A percentile compares a stretch with the other conserved stretches of the same genome.
Evolutionary conservation across 37 sponge, comb jelly and placozoan species (phyloP).

Genomic region (Cliona cf. orientalis): DNA sequence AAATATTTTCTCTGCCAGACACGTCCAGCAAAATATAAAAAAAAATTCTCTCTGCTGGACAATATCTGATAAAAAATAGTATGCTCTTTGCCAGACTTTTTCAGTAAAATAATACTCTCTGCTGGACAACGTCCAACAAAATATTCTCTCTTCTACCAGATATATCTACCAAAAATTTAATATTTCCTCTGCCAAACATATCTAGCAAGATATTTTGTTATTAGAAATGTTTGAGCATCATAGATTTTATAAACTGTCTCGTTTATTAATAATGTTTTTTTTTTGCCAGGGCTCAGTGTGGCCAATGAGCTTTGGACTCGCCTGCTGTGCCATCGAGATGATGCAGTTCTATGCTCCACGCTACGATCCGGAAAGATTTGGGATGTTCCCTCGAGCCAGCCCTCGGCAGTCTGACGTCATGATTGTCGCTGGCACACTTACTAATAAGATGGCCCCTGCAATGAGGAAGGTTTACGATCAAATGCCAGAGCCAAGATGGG

Average conservation of each 20-base stretch:
- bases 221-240: conserved; percentile 90
- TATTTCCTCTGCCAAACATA: neutral
- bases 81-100: too few relatives aligned
- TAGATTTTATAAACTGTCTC: conserved; percentile 83
- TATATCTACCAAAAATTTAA: too few relatives aligned
- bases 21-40: too few relatives aligned
- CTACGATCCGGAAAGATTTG: conserved; percentile 33
- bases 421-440: conserved; percentile 98
- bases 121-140: too few relatives aligned
- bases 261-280: too few relatives aligned
- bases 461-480: conserved; percentile 91
- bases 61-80: too few relatives aligned
- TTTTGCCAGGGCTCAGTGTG: conserved; percentile 85
- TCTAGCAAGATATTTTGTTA: conserved; percentile 80
- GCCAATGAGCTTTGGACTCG: conserved; percentile 99
- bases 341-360: conserved; percentile 95
- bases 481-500: conserved; percentile 98
- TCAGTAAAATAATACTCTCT: too few relatives aligned
- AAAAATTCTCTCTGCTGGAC: too few relatives aligned
- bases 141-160: too few relatives aligned
- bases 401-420: conserved; percentile 94
- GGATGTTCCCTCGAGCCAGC: conserved; percentile 84
- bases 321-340: conserved; percentile 99
- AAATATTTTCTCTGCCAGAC: too few relatives aligned
- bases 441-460: conserved; percentile 99